phyloP scores from a whole-genome alignment of 2,113 vertebrate species.

The Lanius collurio region DNA sequence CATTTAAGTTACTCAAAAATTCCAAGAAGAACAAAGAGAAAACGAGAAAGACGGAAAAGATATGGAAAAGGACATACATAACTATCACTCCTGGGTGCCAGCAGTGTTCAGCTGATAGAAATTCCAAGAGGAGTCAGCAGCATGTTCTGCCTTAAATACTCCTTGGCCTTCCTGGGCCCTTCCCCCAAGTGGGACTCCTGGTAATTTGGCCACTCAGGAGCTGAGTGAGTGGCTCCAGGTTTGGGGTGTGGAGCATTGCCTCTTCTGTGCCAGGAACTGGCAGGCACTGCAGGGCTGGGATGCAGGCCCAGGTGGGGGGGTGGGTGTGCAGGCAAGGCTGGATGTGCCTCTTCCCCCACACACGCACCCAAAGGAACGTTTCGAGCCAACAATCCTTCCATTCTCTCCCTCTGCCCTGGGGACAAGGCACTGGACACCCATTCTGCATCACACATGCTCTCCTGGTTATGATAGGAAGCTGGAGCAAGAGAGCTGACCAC shows the following conservation, averaged over 20 bases:
- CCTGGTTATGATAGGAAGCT: neutral
- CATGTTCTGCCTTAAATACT: rapidly evolving
- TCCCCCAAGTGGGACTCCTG: rapidly evolving
- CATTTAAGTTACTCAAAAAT: neutral
- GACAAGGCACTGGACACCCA: rapidly evolving
- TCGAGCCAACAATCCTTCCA: neutral
- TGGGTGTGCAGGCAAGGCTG: neutral
- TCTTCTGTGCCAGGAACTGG: neutral
- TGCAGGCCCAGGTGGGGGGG: too few species aligned
- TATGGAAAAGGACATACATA: neutral
- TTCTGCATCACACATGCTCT: neutral
- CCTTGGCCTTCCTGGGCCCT: neutral
- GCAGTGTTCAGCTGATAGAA: neutral
- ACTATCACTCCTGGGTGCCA: neutral
- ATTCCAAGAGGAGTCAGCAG: neutral
- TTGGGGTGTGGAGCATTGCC: neutral
- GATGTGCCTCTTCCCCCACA: neutral
- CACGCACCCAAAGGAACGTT: rapidly evolving
- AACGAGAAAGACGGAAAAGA: neutral
- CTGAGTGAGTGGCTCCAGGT: neutral
- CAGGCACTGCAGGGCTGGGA: neutral
- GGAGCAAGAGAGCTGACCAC: neutral
- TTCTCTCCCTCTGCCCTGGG: neutral
- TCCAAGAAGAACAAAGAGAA: neutral
- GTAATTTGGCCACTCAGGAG: neutral